Evolutionary conservation across 1,140 invertebrate genomes (phyloP).

Genomic region (Apocrypta bakeri): DNA sequence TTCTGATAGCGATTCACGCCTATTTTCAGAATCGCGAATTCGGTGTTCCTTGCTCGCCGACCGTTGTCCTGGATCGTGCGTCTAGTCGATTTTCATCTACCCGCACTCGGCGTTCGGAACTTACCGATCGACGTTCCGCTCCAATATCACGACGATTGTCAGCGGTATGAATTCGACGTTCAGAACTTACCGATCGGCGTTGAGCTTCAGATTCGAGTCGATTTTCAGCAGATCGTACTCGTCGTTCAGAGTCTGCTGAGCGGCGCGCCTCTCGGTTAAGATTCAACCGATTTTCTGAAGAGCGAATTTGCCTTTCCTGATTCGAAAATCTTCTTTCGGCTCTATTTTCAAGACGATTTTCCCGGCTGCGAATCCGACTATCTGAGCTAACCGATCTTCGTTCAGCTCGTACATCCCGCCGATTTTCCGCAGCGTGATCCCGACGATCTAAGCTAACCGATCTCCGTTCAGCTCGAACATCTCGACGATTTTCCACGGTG

Average conservation of each 20-base stretch:
- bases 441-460: neutral
- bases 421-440: neutral
- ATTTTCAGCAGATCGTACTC: neutral
- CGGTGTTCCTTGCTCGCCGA: neutral
- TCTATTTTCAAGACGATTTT: slow-evolving; percentile 5
- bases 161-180: neutral
- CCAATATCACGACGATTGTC: neutral
- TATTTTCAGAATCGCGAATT: neutral
- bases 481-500: neutral
- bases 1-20: neutral
- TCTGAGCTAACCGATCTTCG: neutral
- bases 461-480: neutral
- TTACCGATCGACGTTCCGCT: neutral
- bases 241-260: neutral
- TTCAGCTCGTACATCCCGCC: neutral
- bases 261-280: neutral
- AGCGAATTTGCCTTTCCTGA: neutral
- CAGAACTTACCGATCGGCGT: neutral
- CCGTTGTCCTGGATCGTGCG: neutral
- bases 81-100: neutral
- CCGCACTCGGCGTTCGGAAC: slow-evolving; percentile 7
- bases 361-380: neutral
- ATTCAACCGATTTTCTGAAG: neutral
- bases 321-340: neutral
- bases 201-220: neutral